Conservation (phyloP, 1,140 invertebrate genomes). For the Araneus ventricosus region DNA sequence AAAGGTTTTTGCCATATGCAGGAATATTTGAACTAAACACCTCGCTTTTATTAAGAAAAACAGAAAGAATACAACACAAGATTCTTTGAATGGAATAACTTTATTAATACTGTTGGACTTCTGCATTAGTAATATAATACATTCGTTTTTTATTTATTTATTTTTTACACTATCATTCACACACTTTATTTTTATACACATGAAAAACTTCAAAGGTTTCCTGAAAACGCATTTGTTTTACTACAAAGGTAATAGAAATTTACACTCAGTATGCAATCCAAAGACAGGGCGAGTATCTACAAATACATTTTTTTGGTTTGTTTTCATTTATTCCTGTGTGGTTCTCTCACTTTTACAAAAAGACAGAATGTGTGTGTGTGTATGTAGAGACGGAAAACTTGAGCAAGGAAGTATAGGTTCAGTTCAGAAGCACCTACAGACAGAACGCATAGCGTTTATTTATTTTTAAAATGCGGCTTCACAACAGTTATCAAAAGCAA, state of each 20-base stretch:
- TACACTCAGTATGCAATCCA: slow-evolving; percentile 47
- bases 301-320: not conserved
- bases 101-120: slow-evolving; percentile 72
- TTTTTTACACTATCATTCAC: slow-evolving; percentile 72
- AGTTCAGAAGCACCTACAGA: slow-evolving; percentile 60
- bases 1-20: too few relatives aligned
- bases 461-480: not conserved
- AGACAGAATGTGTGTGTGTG: slow-evolving; percentile 32
- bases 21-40: not conserved
- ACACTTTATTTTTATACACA: slow-evolving; percentile 66
- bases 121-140: slow-evolving; percentile 67
- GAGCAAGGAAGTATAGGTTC: slow-evolving; percentile 56
- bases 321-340: not conserved
- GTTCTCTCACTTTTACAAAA: slow-evolving; percentile 39
- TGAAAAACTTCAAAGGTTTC: slow-evolving; percentile 67
- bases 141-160: slow-evolving; percentile 60
- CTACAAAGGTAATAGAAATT: slow-evolving; percentile 65
- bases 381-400: slow-evolving; percentile 65
- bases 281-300: slow-evolving; percentile 37
- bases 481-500: not conserved
- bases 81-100: slow-evolving; percentile 62
- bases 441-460: slow-evolving; percentile 49
- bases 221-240: slow-evolving; percentile 60
- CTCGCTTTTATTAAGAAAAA: not conserved
- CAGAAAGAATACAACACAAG: slow-evolving; percentile 14